Conservation (phyloP, 37 sponge, comb jelly and placozoan species). For the Trichoplax adhaerens region DNA sequence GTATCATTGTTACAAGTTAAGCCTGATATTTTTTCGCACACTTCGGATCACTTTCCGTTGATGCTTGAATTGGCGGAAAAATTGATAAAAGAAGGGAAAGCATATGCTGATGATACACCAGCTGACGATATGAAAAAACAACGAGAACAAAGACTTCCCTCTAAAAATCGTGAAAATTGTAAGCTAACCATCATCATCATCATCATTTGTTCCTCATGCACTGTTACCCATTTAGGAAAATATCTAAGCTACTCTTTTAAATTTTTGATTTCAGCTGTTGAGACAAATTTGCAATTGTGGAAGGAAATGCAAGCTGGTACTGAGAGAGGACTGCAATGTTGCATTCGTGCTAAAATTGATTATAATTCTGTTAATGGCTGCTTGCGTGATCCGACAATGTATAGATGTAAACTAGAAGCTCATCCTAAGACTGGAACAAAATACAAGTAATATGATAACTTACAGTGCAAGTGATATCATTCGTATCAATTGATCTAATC, state of each 20-base stretch:
- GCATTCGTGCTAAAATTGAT: constrained; percentile 87
- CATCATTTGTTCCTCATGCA: no score
- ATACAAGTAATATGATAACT: constrained; percentile 51
- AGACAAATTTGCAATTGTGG: constrained; percentile 53
- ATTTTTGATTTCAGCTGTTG: constrained; percentile 33
- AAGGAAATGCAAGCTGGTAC: constrained; percentile 77
- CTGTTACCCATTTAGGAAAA: no score
- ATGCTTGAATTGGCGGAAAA: constrained; percentile 41
- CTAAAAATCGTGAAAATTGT: constrained; percentile 55
- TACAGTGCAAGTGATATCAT: not conserved
- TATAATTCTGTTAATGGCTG: constrained; percentile 72
- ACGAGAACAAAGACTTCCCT: constrained; percentile 49
- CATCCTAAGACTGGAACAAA: constrained; percentile 67
- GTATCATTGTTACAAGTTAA: constrained; percentile 64
- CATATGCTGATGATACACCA: constrained; percentile 80
- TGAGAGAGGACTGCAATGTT: constrained; percentile 53
- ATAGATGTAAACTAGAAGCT: constrained; percentile 66
- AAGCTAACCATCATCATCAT: constrained; percentile 2
- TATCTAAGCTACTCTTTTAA: no score
- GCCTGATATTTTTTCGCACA: constrained; percentile 72
- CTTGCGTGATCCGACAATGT: constrained; percentile 84
- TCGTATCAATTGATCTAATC: not conserved
- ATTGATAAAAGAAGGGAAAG: constrained; percentile 28
- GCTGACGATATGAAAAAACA: constrained; percentile 69
- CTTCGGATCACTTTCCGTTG: constrained; percentile 75